Evolutionary conservation across 1,140 invertebrate genomes (phyloP).

Genomic region (silkworm (Bombyx mori)): ASM3026992v2 NC_085124.1:8931501-8932000

Average conservation of each 20-base stretch:
- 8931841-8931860: slow-evolving; percentile 66
- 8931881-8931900: slow-evolving; percentile 66
- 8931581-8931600: slow-evolving; percentile 47
- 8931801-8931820: slow-evolving; percentile 70
- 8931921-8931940: slow-evolving; percentile 26
- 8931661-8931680: slow-evolving; percentile 45
- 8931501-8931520: slow-evolving; percentile 13
- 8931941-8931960: slow-evolving; percentile 13
- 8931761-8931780: slow-evolving; percentile 69
- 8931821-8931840: slow-evolving; percentile 49
- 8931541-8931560: slow-evolving; percentile 19
- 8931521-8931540: slow-evolving; percentile 20
- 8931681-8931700: slow-evolving; percentile 63
- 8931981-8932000: slow-evolving; percentile 16
- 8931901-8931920: slow-evolving; percentile 65
- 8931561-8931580: slow-evolving; percentile 20
- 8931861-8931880: slow-evolving; percentile 62
- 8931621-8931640: slow-evolving; percentile 60
- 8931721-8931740: slow-evolving; percentile 71
- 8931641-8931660: slow-evolving; percentile 49
- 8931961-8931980: slow-evolving; percentile 12
- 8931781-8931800: slow-evolving; percentile 67
- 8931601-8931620: slow-evolving; percentile 47
- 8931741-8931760: slow-evolving; percentile 66
- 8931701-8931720: slow-evolving; percentile 66